Conservation (phyloP, 2,113 vertebrate species). For the Hypanus sabinus region DNA sequence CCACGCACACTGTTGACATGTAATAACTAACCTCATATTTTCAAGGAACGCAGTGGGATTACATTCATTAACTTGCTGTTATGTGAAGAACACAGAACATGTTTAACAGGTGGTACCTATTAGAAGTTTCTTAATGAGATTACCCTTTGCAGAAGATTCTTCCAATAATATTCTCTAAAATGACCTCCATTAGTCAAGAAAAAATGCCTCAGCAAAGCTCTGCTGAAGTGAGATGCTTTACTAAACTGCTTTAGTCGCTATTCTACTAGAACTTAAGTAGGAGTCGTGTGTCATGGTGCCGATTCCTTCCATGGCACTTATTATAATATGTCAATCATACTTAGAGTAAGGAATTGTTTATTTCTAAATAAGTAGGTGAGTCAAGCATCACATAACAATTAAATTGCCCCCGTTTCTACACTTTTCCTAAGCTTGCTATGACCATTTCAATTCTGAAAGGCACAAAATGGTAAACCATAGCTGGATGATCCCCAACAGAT, state of each 20-base stretch:
- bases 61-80: conserved; percentile 28
- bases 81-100: neutral
- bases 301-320: conserved; percentile 6
- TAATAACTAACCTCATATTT: neutral
- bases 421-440: neutral
- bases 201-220: conserved; percentile 9
- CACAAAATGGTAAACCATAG: neutral
- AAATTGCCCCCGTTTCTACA: neutral
- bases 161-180: conserved; percentile 34
- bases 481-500: too few species aligned
- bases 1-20: neutral
- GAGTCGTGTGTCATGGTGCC: neutral
- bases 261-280: neutral
- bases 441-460: neutral
- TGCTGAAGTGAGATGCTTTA: conserved; percentile 11
- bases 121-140: conserved; percentile 37
- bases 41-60: conserved; percentile 6
- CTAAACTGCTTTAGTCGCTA: conserved; percentile 1
- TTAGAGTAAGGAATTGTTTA: neutral
- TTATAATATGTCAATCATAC: neutral
- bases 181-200: conserved; percentile 19
- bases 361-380: neutral
- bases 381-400: neutral
- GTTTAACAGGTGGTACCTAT: neutral
- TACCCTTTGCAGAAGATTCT: conserved; percentile 36